Base-by-base conservation (phyloP, 2,888 invertebrate species). In the Lycaena phlaeas region DNA sequence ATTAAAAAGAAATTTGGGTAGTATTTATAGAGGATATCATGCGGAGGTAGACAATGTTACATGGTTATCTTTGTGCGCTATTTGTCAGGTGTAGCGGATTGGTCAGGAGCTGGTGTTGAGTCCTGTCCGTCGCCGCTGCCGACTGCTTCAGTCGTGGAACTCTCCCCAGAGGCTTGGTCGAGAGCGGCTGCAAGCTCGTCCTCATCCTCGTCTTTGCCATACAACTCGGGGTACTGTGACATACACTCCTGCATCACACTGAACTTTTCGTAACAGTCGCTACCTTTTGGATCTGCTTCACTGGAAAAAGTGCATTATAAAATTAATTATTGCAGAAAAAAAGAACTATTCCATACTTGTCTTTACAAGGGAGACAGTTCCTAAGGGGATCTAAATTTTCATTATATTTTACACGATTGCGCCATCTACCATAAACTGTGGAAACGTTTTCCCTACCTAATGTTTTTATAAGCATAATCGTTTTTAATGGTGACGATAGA, bases 201-300 rank as follows among this genome's bases (percentile, higher is more conserved):
- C 42, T 88, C 87, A 27, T 87, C 87, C n/a, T 88, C 85, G 38
- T 89, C 87, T 65, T 90, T 90, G 60, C 91, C 91, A 65, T 97
- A 97, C 15, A 97, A 86, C 14, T 91, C 89, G 3, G 97, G 97
- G 81, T 91, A 97, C 50, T 90, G 84, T 29, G 90, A 82, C 92
- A 97, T 96, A 67, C 97, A 98, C 18, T 89, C 87, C 65, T 95
- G 95, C 96, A 97, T 97, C 38, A 88, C 88, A 64, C 92, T 91
- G 74, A 97, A 97, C 54, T 92, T 88, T 48, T 96, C 94, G 62
- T 92, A 93, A 73, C 98, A 98, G 60, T 98, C 96, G 34, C 93
- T 92, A 40, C 97, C 97, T 75, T 97, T 97, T 0, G 95, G 94
- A 2, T 97, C 96, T 2, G 91, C 91, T 43, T 88, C 88, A 50